A percentile compares a stretch with the other conserved stretches of the same genome.
phyloP scores from a whole-genome alignment of 2,113 vertebrate genomes.

The Macaca mulatta region DNA sequence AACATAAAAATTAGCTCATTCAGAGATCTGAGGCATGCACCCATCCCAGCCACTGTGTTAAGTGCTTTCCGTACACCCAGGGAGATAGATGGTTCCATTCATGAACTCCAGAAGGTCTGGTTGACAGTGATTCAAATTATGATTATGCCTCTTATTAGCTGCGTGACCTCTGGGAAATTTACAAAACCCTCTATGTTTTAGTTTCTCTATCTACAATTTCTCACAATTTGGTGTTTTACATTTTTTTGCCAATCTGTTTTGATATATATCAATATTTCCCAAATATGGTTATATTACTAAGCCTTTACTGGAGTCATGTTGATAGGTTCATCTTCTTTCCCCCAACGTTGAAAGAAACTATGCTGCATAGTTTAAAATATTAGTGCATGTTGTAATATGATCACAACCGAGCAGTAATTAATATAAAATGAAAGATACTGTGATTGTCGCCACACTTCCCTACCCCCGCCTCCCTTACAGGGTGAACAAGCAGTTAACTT shows the following conservation, averaged over 20 bases:
- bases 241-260: not conserved
- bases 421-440: not conserved
- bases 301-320: not conserved
- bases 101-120: not conserved
- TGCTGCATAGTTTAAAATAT: not conserved
- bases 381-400: not conserved
- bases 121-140: not conserved
- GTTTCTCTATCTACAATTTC: not conserved
- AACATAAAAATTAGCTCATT: not conserved
- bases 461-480: not conserved
- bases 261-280: not conserved
- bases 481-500: not conserved
- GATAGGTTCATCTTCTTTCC: not conserved
- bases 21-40: not conserved
- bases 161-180: not conserved
- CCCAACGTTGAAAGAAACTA: not conserved
- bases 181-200: not conserved
- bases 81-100: too few relatives aligned
- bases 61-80: not conserved
- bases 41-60: not conserved
- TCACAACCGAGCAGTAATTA: conserved; percentile 5
- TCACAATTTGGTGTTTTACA: not conserved
- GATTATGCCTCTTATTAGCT: not conserved
- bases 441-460: not conserved
- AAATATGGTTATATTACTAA: not conserved